Evolutionary conservation across 1,140 invertebrate genomes (phyloP).

Genomic region (Camponotus vicinus): DNA sequence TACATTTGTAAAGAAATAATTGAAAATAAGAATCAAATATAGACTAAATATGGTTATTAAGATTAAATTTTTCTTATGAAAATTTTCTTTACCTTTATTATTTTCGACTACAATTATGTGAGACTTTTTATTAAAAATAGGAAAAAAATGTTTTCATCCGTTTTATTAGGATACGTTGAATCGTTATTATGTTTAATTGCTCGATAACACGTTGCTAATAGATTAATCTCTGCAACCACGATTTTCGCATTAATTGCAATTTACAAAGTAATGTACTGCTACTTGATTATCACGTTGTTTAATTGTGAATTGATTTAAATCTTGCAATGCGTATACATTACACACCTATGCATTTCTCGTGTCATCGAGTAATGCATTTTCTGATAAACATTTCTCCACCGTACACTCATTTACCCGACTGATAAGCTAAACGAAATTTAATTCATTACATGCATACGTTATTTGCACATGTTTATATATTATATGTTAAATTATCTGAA

Average conservation of each 20-base stretch:
- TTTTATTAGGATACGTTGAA: background rate
- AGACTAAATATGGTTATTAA: background rate
- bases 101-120: too few relatives aligned
- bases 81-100: background rate
- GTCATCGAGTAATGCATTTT: background rate
- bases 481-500: too few relatives aligned
- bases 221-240: background rate
- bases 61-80: background rate
- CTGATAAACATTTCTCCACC: background rate
- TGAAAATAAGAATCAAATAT: background rate
- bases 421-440: conserved; percentile 21
- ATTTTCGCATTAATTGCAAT: background rate
- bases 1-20: too few relatives aligned
- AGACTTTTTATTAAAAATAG: background rate
- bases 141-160: background rate
- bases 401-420: background rate
- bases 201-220: background rate
- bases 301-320: background rate
- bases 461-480: too few relatives aligned
- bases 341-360: background rate
- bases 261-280: background rate
- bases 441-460: background rate
- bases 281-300: background rate
- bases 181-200: conserved; percentile 14
- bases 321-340: background rate